These are phyloP conservation scores for Ceratina calcarata DNA, from an alignment of 1,140 invertebrate genomes.

Conservation along the genomic window DNA sequence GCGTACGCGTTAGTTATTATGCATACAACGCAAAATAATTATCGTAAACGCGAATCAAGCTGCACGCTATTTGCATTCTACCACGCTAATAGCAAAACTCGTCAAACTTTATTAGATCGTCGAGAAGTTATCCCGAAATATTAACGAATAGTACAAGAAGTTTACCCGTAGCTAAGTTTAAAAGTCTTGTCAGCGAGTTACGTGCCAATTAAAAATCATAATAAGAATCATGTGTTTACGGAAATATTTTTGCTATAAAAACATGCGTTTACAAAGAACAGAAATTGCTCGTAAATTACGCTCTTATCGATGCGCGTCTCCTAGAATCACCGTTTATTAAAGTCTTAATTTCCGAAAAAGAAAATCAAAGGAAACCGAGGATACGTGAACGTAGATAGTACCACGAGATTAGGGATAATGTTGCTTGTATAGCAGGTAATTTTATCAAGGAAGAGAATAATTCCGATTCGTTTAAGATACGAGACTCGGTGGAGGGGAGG, in stretches of 20 bases:
- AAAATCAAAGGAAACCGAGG: neutral
- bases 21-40: slow-evolving; percentile 74
- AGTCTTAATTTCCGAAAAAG: neutral
- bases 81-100: slow-evolving; percentile 16
- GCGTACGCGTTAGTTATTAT: slow-evolving; percentile 68
- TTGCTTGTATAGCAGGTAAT: neutral
- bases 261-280: too few species aligned
- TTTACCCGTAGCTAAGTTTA: too few species aligned
- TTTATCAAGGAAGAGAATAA: neutral
- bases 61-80: slow-evolving; percentile 38
- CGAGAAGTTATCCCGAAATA: neutral
- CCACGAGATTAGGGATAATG: neutral
- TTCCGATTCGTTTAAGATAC: slow-evolving; percentile 17
- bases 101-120: slow-evolving; percentile 27
- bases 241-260: too few species aligned
- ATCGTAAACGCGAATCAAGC: slow-evolving; percentile 63
- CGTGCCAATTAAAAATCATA: too few species aligned
- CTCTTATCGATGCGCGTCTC: too few species aligned
- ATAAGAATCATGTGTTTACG: too few species aligned
- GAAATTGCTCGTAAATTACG: too few species aligned
- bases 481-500: neutral
- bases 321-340: neutral
- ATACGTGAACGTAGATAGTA: neutral
- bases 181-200: too few species aligned
- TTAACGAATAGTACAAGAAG: neutral